Percentiles rank a stretch among this genome's conserved stretches.
These are phyloP conservation scores for Diadema setosum DNA, from an alignment of 35 echinoderm and acorn worm species.

Conservation along the genomic window DNA sequence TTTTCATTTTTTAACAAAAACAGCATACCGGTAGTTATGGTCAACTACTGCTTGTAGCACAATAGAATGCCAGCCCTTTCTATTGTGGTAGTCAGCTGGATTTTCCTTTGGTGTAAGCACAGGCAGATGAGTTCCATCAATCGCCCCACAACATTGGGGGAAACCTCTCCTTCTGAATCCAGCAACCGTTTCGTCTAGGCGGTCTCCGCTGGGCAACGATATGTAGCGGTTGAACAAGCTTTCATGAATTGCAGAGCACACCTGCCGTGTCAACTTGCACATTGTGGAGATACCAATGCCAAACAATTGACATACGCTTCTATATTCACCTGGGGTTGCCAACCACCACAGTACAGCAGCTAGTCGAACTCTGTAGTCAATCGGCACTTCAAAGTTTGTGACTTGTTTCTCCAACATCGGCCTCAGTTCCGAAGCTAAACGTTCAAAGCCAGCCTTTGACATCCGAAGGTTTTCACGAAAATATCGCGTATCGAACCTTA, in stretches of 20 bases:
- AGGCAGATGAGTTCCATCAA: slow-evolving; percentile 60
- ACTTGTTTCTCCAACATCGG: too few relatives aligned
- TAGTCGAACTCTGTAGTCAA: slow-evolving; percentile 23
- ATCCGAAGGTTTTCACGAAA: neutral
- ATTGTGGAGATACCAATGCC: slow-evolving; percentile 50
- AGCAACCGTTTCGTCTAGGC: neutral
- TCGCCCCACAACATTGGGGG: slow-evolving; percentile 45
- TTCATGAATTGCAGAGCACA: slow-evolving; percentile 5
- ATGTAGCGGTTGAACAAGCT: neutral
- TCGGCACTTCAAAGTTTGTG: too few relatives aligned
- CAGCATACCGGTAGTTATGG: slow-evolving; percentile 31
- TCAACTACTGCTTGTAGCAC: slow-evolving; percentile 51
- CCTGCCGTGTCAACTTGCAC: slow-evolving; percentile 7
- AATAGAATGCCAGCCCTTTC: slow-evolving; percentile 47
- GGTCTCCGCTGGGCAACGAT: neutral
- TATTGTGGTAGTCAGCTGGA: slow-evolving; percentile 45
- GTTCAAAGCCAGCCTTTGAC: neutral
- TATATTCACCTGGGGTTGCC: slow-evolving; percentile 33
- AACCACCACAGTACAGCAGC: slow-evolving; percentile 43
- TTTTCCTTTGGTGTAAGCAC: neutral
- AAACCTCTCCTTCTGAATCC: slow-evolving; percentile 46
- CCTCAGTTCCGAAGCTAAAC: too few relatives aligned
- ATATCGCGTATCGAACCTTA: neutral
- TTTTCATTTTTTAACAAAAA: too few relatives aligned
- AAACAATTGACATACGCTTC: slow-evolving; percentile 41